Percentiles rank a stretch among this genome's conserved stretches.
Evolutionary conservation across 2,888 invertebrate genomes (phyloP).

Genomic region (Abscondita cerata): DNA sequence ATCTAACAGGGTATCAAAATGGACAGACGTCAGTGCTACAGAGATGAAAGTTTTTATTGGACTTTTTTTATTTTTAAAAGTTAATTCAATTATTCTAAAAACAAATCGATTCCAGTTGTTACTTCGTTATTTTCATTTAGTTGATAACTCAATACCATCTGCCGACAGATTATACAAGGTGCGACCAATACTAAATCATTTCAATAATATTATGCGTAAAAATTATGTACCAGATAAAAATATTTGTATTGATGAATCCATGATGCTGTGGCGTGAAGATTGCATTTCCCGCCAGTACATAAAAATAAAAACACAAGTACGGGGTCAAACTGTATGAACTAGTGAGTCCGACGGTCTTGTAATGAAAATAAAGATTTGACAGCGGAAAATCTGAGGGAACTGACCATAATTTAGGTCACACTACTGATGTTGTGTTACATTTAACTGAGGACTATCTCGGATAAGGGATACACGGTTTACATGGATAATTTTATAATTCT

Average conservation of each 20-base stretch:
- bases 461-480: conserved; percentile 41
- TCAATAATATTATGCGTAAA: conserved; percentile 43
- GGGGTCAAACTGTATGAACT: conserved; percentile 46
- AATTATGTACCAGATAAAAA: conserved; percentile 42
- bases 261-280: conserved; percentile 42
- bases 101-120: conserved; percentile 37
- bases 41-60: conserved; percentile 36
- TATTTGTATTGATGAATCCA: conserved; percentile 40
- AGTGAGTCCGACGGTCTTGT: conserved; percentile 39
- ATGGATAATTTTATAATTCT: conserved; percentile 42
- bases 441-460: conserved; percentile 40
- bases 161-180: conserved; percentile 42
- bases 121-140: conserved; percentile 38
- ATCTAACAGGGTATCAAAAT: conserved; percentile 34
- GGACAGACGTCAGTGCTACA: conserved; percentile 26
- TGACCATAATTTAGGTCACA: conserved; percentile 37
- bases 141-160: conserved; percentile 36
- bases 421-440: conserved; percentile 40
- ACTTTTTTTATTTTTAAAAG: conserved; percentile 33
- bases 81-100: too few species aligned
- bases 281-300: conserved; percentile 40
- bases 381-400: conserved; percentile 38
- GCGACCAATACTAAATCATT: conserved; percentile 42
- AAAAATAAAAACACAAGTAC: conserved; percentile 43
- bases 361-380: conserved; percentile 39